Evolutionary conservation across 2,113 vertebrate species (phyloP), one percentile per base, ranked within the genome.

Genomic region (Caretta caretta): DNA sequence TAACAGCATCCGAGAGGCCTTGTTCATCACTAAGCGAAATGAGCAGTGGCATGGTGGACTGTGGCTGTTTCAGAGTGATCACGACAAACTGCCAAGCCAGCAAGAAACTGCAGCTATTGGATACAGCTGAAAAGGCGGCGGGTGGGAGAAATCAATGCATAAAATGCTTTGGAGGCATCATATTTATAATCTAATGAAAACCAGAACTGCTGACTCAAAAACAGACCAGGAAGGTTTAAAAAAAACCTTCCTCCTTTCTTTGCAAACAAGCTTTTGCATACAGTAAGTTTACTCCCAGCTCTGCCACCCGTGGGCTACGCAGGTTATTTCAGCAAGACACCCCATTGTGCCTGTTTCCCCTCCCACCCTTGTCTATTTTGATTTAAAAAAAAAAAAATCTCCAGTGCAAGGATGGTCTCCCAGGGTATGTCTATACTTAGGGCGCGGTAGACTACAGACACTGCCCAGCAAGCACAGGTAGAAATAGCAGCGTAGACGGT

Each of bases 1-100:
- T 96, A 90, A 96, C 10, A 93, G 92, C 93, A 96, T 92, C 89
- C 1, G 22, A 22, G 86, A 97, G 87, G 92, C 83, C 90, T 91
- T 14, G 1, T 51, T 94, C 93, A 94, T 93, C 92, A 93, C 84
- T 88, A 78, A 88, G 89, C 20, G 65, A 94, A 95, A 88, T 91
- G 50, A 96, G 92, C 76, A 50, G 24, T 80, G 91, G 96, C 96
- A 97, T 86, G 90, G 87, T 0, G 0, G 89, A 97, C 86, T 90
- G 85, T 1, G 69, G 92, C 86, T 24, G 87, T 3, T 62, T 93
- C 17, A 1, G 86, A 89, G 93, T 1, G 86, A 95, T 14, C 79
- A 54, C 0, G 3, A 76, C 57, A 54, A 94, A 89, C 69, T 90
- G 92, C 92, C 93, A 84, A 62, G 95, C 69, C 93, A 97, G 95